Evolutionary conservation across 1,140 invertebrate genomes (phyloP), one percentile per base, ranked within the genome.

Genomic region (Varroa destructor): DNA sequence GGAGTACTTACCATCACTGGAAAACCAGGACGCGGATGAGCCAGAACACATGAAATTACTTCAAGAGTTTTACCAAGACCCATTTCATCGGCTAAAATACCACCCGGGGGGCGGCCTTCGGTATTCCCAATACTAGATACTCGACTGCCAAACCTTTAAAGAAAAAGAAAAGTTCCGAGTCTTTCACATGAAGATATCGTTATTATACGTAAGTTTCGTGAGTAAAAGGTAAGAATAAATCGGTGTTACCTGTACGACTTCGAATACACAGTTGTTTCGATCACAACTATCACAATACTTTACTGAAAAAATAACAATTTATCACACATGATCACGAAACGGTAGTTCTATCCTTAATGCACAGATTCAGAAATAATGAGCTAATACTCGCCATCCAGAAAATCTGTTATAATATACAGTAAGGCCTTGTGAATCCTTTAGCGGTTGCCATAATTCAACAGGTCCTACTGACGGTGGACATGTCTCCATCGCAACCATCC

Each of bases 51-150:
- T 14, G 86, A 84, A 10, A 90, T 76, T 37, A 89, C 83, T 80
- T 90, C 88, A 3, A 90, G 85, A 0, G 89, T 90, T 81, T 90
- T 90, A 1, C 89, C 89, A 25, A 90, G 78, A 8, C 88, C 89
- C 89, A 90, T 91, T 80, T 90, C 88, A 80, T 91, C 89, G 25
- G 87, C 88, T 61, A 91, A 79, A 71, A 91, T 89, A 5, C 88
- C 89, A 71, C 88, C 88, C n/a, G 81, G 83, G 55, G 81, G 79
- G 43, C 80, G 56, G 78, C 71, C 10, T 76, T 51, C 40, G 82
- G 82, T 74, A 76, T 76, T 10, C 77, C 73, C 40, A 74, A 72
- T 36, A 74, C 73, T 6, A 84, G 70, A 71, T 79, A 75, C 43
- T 56, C 46, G 56, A 57, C 36, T 14, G 42, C 3, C n/a, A 55